A percentile compares a stretch with the other conserved stretches of the same genome.
Conservation (phyloP, 2,888 invertebrate species). For the Aporophyla nigra region DNA sequence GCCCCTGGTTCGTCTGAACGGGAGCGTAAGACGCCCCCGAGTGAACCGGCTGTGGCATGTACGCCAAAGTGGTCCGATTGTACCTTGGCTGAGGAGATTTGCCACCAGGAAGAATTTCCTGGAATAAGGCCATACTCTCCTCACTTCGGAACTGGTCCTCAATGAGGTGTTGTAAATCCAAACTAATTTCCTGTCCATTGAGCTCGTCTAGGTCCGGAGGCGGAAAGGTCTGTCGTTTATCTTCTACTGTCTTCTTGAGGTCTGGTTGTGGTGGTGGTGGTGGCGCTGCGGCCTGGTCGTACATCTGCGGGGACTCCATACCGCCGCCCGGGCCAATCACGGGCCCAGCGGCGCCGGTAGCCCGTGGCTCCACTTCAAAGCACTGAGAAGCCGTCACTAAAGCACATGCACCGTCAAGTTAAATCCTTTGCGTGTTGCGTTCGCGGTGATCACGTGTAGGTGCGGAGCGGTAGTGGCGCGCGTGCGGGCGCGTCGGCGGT, state of each 20-base stretch:
- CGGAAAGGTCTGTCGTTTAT: constrained; percentile 93
- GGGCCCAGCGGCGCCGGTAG: constrained; percentile 87
- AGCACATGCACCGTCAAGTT: constrained; percentile 83
- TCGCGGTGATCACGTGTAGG: constrained; percentile 70
- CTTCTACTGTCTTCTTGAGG: constrained; percentile 91
- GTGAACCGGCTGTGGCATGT: constrained; percentile 98
- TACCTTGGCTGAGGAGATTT: constrained; percentile 89
- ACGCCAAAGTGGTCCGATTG: constrained; percentile 94
- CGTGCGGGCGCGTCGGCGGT: constrained; percentile 83
- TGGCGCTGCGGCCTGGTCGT: constrained; percentile 93
- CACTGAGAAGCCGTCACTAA: constrained; percentile 87
- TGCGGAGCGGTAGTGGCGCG: constrained; percentile 65
- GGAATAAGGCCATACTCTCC: constrained; percentile 94
- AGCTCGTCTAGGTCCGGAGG: constrained; percentile 96
- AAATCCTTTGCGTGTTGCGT: constrained; percentile 72
- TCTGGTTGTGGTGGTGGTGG: constrained; percentile 92
- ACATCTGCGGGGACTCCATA: constrained; percentile 97
- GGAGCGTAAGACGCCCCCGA: constrained; percentile 93
- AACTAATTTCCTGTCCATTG: constrained; percentile 97
- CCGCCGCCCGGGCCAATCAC: constrained; percentile 88
- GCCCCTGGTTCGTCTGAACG: constrained; percentile 89
- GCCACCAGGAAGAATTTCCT: constrained; percentile 94
- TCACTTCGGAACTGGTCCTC: constrained; percentile 97
- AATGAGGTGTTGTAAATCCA: constrained; percentile 97
- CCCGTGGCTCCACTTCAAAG: constrained; percentile 89